phyloP scores from a whole-genome alignment of 1,140 invertebrate genomes.

The Latrodectus geometricus region DNA sequence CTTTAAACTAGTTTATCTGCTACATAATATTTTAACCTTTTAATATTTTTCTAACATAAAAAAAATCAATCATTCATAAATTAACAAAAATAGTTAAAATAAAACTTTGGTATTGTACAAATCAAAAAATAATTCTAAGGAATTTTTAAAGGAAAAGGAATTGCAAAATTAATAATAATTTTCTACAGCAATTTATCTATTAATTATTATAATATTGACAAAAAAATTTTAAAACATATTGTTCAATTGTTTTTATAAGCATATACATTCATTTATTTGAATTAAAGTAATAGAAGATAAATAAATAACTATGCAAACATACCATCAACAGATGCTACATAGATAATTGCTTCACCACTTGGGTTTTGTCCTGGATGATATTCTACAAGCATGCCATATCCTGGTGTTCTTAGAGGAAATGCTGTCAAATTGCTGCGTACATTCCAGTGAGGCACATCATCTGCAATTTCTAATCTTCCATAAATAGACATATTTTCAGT shows the following conservation, averaged over 20 bases:
- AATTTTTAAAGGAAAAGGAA: too few relatives aligned
- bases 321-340: conserved; percentile 70
- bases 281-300: background rate
- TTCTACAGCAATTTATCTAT: background rate
- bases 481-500: conserved; percentile 84
- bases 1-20: too few relatives aligned
- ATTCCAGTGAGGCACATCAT: conserved; percentile 75
- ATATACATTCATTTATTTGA: background rate
- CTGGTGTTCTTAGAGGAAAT: conserved; percentile 88
- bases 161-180: background rate
- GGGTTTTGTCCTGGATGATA: conserved; percentile 84
- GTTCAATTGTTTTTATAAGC: background rate
- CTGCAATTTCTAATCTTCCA: conserved; percentile 77
- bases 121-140: too few relatives aligned
- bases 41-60: too few relatives aligned
- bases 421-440: conserved; percentile 83
- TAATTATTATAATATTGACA: too few relatives aligned
- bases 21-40: too few relatives aligned
- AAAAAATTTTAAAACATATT: background rate
- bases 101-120: too few relatives aligned
- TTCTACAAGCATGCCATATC: conserved; percentile 83
- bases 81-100: too few relatives aligned
- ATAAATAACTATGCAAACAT: conserved; percentile 7
- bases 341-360: conserved; percentile 84
- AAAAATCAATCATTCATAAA: too few relatives aligned